phyloP scores from a whole-genome alignment of 1,140 invertebrate genomes.

The Catajapyx aquilonaris region DNA sequence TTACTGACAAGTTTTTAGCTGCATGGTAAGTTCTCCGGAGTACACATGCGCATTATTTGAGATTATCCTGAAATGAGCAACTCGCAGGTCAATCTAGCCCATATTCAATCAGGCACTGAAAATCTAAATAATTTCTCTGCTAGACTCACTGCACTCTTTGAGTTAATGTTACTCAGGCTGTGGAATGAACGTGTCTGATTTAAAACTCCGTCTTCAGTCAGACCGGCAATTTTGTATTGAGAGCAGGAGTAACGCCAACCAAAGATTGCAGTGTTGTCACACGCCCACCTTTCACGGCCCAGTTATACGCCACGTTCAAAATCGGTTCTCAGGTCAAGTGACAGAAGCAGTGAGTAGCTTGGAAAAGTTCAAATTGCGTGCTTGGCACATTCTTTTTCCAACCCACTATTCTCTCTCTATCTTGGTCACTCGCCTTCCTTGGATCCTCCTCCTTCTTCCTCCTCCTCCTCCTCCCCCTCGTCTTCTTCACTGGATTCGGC shows the following conservation, averaged over 20 bases:
- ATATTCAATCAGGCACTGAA: too few relatives aligned
- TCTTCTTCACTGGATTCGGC: not conserved
- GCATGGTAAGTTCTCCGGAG: not conserved
- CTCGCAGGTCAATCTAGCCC: not conserved
- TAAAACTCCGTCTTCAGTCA: too few relatives aligned
- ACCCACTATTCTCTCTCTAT: not conserved
- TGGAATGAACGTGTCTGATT: too few relatives aligned
- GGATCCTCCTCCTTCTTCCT: not conserved
- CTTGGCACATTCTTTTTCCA: not conserved
- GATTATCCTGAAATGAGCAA: not conserved
- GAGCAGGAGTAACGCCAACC: too few relatives aligned
- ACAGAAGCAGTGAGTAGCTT: not conserved
- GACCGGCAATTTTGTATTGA: too few relatives aligned
- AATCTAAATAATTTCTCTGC: too few relatives aligned
- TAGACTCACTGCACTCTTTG: too few relatives aligned
- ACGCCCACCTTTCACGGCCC: too few relatives aligned
- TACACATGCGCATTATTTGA: not conserved
- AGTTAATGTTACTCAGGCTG: too few relatives aligned
- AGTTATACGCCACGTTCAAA: too few relatives aligned
- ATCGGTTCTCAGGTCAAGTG: not conserved
- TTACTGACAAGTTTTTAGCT: slow-evolving; percentile 1
- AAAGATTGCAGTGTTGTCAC: too few relatives aligned
- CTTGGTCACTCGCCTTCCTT: not conserved
- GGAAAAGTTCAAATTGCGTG: not conserved
- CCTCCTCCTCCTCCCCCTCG: not conserved